Base-by-base conservation (phyloP, 2,797 vertebrate genomes). In the Muscicapa comitata region DNA sequence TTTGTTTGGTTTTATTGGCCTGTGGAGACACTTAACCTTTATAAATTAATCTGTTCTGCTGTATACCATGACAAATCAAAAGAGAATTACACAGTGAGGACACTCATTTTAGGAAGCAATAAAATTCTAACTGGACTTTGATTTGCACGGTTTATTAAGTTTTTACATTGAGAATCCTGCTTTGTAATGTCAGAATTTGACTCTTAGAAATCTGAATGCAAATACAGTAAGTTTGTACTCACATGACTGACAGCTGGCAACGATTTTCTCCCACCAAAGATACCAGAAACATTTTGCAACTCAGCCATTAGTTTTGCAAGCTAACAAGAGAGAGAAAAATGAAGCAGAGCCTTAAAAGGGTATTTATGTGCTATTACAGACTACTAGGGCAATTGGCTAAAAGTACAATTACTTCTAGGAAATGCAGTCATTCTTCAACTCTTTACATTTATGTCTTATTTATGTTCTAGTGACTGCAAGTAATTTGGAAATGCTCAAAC, bases 231-330 rank as follows among this genome's bases (percentile, higher is more conserved):
- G 55, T 50, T 75, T 50, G 58, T 78, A 96, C 98, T 98, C 98
- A 99, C 99, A 43, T 88, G 97, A 72, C 96, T 95, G 55, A 97
- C 95, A 33, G 96, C 63, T 7, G 98, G 97, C 42, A 98, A 79
- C 9, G 98, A 96, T 75, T 87, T 96, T 88, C 97, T 98, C 72
- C 96, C 97, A 17, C 98, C 98, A 81, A 99, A 97, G 31, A 99
- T 96, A 70, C 98, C 99, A 33, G 99, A 98, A 26, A 99, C 98
- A 93, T 98, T 99, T 93, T 99, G 98, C 93, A 99, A 96, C 95
- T 99, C 99, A 10, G 99, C 98, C 99, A 99, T 99, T 59, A 99
- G 98, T 92, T 99, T 99, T 85, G 99, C 98, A 90, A 99, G 99
- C 99, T 99, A 94, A 65, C 96, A 80, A 88, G 54, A 77, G 81